Percentiles rank a stretch among this genome's conserved stretches.
Conservation (phyloP, 2,113 vertebrate species). For the Callipepla californica region DNA sequence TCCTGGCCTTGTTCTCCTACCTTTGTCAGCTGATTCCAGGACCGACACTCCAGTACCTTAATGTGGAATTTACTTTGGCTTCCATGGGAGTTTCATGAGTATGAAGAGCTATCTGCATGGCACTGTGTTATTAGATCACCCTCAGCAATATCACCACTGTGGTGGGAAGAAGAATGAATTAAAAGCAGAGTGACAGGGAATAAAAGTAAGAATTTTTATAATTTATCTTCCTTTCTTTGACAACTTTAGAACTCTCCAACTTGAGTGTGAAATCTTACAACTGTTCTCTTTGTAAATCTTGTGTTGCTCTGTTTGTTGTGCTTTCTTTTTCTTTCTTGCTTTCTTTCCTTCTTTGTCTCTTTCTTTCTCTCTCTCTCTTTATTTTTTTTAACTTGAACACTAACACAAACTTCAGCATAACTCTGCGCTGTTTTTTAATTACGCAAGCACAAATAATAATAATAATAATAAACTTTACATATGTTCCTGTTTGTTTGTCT, state of each 20-base stretch:
- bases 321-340: background rate
- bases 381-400: no score
- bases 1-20: background rate
- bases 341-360: background rate
- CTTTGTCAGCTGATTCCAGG: background rate
- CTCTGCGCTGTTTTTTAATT: no score
- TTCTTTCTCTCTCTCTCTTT: no score
- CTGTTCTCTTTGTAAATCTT: background rate
- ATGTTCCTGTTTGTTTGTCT: no score
- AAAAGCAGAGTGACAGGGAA: background rate
- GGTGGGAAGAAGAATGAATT: background rate
- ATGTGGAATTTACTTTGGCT: constrained; percentile 10
- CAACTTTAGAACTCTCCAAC: background rate
- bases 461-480: no score
- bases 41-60: background rate
- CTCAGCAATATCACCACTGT: background rate
- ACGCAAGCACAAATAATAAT: no score
- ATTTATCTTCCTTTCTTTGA: background rate
- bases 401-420: no score
- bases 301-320: background rate
- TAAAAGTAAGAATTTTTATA: background rate
- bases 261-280: background rate
- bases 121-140: background rate
- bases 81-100: background rate
- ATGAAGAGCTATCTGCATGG: background rate